These are phyloP conservation scores for Myotis yumanensis DNA, from an alignment of 2,113 vertebrate genomes.

Conservation along the genomic window DNA sequence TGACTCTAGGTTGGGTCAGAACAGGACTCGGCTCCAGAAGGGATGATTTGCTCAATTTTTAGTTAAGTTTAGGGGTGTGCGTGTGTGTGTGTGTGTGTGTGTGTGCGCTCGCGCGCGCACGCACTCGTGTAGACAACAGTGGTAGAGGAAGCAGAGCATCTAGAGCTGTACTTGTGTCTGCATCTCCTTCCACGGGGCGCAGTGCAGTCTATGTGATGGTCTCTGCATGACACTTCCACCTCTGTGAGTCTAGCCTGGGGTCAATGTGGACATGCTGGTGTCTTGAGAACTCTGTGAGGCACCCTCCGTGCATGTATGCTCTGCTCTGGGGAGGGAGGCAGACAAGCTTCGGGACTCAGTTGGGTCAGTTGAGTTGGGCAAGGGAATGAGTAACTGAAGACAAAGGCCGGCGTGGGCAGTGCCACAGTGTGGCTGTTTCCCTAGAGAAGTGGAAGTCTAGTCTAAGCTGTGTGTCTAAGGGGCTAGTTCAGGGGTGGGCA, in stretches of 20 bases:
- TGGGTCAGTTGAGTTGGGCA: background rate
- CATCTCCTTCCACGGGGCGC: accelerated
- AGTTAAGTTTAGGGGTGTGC: background rate
- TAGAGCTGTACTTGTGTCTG: background rate
- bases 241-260: background rate
- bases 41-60: background rate
- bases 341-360: background rate
- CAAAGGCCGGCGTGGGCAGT: background rate
- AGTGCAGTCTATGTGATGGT: background rate
- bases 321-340: background rate
- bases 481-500: no score
- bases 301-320: background rate
- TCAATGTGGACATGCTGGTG: background rate
- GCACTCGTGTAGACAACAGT: background rate
- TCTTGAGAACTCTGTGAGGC: background rate
- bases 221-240: background rate
- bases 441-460: background rate
- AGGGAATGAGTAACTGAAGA: background rate
- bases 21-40: background rate
- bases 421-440: background rate
- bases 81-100: background rate
- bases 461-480: background rate
- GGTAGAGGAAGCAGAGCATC: background rate
- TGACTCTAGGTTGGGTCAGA: background rate
- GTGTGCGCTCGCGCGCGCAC: accelerated